Conservation (phyloP, 2,888 invertebrate genomes). For the Cremastinae sp. region DNA sequence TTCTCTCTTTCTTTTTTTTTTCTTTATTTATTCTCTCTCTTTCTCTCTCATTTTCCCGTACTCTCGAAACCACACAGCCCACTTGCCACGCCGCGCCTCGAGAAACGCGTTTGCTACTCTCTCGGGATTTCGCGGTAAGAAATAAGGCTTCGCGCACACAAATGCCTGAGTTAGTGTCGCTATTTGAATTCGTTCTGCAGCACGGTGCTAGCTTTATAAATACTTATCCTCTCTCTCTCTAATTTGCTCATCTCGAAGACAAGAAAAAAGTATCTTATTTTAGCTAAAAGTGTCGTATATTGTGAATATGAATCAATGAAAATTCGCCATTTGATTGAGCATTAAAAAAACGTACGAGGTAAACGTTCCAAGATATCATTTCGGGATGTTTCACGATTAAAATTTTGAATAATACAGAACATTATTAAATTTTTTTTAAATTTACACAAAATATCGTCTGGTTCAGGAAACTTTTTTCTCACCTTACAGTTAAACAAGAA, state of each 20-base stretch:
- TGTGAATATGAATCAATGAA: too few species aligned
- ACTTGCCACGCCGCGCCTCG: slow-evolving; percentile 23
- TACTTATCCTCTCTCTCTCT: slow-evolving; percentile 33
- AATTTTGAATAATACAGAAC: too few species aligned
- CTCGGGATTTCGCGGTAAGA: slow-evolving; percentile 57
- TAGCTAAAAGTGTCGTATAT: too few species aligned
- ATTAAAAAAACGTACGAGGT: too few species aligned
- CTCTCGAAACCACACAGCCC: slow-evolving; percentile 51
- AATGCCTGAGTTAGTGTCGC: slow-evolving; percentile 51
- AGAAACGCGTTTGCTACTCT: slow-evolving; percentile 42
- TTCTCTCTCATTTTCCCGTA: slow-evolving; percentile 18
- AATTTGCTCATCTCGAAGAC: background rate
- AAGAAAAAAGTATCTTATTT: background rate
- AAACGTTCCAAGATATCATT: too few species aligned
- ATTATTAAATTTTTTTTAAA: too few species aligned
- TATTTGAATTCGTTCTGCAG: slow-evolving; percentile 50
- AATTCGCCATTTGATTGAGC: too few species aligned
- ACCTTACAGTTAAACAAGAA: too few species aligned
- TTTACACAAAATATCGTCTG: too few species aligned
- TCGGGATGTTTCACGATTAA: too few species aligned
- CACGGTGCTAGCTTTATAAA: slow-evolving; percentile 35
- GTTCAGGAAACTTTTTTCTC: too few species aligned
- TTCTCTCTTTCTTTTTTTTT: slow-evolving; percentile 11
- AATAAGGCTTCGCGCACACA: slow-evolving; percentile 45
- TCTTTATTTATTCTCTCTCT: slow-evolving; percentile 18